phyloP scores from a whole-genome alignment of 2,113 vertebrate species.

The Thamnophis sirtalis region DNA sequence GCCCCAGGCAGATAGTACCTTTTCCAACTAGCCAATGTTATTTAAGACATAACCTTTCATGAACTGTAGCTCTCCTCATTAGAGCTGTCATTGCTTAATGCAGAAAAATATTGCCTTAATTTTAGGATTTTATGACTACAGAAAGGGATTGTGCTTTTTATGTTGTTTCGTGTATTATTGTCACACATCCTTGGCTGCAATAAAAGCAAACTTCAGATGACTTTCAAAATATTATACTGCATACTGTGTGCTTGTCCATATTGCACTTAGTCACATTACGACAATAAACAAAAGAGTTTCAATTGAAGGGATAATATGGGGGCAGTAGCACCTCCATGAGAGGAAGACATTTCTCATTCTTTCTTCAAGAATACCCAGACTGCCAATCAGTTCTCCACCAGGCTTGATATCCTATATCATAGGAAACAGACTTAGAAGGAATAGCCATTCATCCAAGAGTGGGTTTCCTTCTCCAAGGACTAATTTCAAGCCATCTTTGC shows the following conservation, averaged over 20 bases:
- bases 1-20: not conserved
- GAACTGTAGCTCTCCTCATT: not conserved
- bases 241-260: not conserved
- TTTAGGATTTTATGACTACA: not conserved
- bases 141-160: not conserved
- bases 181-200: not conserved
- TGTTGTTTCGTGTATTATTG: not conserved
- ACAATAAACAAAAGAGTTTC: not conserved
- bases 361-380: not conserved
- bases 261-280: not conserved
- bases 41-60: not conserved
- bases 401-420: not conserved
- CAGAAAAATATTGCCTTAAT: not conserved
- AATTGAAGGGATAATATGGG: not conserved
- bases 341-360: not conserved
- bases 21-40: not conserved
- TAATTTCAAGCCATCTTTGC: not conserved
- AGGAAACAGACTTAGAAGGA: not conserved
- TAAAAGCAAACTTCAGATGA: not conserved
- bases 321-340: not conserved
- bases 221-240: not conserved
- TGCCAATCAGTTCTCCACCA: not conserved
- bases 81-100: not conserved
- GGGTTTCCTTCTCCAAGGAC: not conserved
- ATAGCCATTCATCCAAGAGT: not conserved